Percentiles rank a stretch among this genome's conserved stretches.
These are phyloP conservation scores for Caenorhabditis angaria DNA, from an alignment of 2,888 invertebrate species.

Conservation along the genomic window DNA sequence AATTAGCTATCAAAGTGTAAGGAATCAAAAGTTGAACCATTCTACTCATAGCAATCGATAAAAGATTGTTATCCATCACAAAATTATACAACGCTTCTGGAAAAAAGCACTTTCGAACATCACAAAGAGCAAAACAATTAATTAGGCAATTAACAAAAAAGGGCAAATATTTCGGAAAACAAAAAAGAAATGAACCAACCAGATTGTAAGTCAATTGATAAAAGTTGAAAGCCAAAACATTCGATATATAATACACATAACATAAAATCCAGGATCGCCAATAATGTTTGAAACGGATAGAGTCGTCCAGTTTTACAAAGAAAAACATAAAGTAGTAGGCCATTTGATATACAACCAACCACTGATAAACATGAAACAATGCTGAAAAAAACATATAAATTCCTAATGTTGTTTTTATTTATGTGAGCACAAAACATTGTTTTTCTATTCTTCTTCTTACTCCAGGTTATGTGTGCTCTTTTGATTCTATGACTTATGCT, in stretches of 20 bases:
- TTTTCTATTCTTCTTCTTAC: not conserved
- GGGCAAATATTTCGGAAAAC: too few species aligned
- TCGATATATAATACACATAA: slow-evolving; percentile 54
- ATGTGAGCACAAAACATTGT: too few species aligned
- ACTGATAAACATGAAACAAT: slow-evolving; percentile 50
- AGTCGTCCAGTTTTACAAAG: slow-evolving; percentile 27
- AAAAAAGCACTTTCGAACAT: too few species aligned
- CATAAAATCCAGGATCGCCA: slow-evolving; percentile 57
- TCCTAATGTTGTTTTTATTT: not conserved
- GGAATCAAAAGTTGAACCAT: slow-evolving; percentile 57
- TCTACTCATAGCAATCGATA: slow-evolving; percentile 45
- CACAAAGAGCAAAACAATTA: too few species aligned
- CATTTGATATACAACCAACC: slow-evolving; percentile 53
- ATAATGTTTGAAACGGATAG: slow-evolving; percentile 52
- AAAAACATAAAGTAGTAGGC: slow-evolving; percentile 53
- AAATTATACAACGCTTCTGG: slow-evolving; percentile 45
- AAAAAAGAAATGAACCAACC: slow-evolving; percentile 19
- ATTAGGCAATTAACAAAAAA: too few species aligned
- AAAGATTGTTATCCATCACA: slow-evolving; percentile 43
- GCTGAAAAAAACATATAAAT: slow-evolving; percentile 30
- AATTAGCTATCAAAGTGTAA: slow-evolving; percentile 59
- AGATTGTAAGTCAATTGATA: slow-evolving; percentile 36
- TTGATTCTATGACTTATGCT: not conserved
- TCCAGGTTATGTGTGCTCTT: not conserved
- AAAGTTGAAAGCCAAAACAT: slow-evolving; percentile 45